These are phyloP conservation scores for Neotoma lepida DNA, from an alignment of 2,113 vertebrate genomes.

Conservation along the genomic window DNA sequence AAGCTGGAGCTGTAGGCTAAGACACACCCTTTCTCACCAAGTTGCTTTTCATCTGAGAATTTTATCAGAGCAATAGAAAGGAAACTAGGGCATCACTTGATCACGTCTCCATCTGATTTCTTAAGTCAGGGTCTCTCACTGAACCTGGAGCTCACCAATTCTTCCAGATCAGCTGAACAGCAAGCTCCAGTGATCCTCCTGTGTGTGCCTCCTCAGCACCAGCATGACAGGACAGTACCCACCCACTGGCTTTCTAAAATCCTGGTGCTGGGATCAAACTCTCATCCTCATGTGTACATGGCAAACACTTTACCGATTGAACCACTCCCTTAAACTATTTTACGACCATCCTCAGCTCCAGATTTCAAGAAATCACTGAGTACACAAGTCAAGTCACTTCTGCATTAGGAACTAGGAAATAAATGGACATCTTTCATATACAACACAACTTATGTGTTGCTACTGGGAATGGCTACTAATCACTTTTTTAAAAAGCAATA, in stretches of 20 bases:
- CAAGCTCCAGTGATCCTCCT: neutral
- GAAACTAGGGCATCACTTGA: neutral
- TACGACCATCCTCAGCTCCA: neutral
- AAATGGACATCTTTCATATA: neutral
- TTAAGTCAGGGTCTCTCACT: neutral
- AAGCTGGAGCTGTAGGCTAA: neutral
- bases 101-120: neutral
- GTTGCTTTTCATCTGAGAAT: neutral
- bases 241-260: neutral
- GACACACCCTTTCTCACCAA: neutral
- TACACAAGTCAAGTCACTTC: neutral
- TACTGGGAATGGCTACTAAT: neutral
- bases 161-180: neutral
- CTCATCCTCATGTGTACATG: too few relatives aligned
- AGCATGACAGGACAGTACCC: neutral
- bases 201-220: too few relatives aligned
- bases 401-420: neutral
- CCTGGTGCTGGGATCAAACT: too few relatives aligned
- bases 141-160: neutral
- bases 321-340: neutral
- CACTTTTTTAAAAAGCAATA: conserved; percentile 1
- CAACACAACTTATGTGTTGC: neutral
- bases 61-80: neutral
- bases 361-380: neutral
- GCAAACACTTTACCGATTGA: neutral